A percentile compares a stretch with the other conserved stretches of the same genome.
Evolutionary conservation across 2,888 invertebrate genomes (phyloP).

Genomic region (Bellardia bayeri): DNA sequence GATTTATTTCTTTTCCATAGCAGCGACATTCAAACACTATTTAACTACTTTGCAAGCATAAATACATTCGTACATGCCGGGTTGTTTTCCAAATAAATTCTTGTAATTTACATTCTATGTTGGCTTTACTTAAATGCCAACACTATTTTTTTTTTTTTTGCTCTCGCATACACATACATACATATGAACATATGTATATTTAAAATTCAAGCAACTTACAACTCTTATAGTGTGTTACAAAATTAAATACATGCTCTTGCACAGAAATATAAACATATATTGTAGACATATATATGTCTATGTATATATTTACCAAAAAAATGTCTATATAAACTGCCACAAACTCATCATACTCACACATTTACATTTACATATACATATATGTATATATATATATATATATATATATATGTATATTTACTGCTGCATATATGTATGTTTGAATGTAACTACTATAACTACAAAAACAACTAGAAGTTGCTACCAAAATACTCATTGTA

Average conservation of each 20-base stretch:
- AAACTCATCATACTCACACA: conserved; percentile 29
- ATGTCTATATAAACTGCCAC: conserved; percentile 34
- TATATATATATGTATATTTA: background rate
- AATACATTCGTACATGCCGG: background rate
- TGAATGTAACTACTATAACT: background rate
- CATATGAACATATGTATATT: background rate
- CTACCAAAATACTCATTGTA: conserved; percentile 56
- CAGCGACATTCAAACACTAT: background rate
- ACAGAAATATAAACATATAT: too few relatives aligned
- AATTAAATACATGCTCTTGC: background rate
- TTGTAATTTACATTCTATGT: conserved; percentile 60
- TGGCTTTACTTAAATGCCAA: conserved; percentile 62
- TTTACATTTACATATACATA: background rate
- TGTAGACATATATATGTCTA: too few relatives aligned
- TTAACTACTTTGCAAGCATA: background rate
- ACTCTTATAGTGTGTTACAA: conserved; percentile 18
- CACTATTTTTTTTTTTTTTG: conserved; percentile 27
- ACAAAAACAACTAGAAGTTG: conserved; percentile 45
- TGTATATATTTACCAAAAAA: conserved; percentile 16
- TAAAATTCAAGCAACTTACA: conserved; percentile 34
- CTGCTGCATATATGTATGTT: conserved; percentile 15
- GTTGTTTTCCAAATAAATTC: conserved; percentile 26
- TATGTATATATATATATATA: too few relatives aligned
- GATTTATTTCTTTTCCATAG: background rate
- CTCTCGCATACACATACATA: too few relatives aligned